Base-by-base conservation (phyloP, 2,797 vertebrate genomes). In the Macropodus opercularis region DNA sequence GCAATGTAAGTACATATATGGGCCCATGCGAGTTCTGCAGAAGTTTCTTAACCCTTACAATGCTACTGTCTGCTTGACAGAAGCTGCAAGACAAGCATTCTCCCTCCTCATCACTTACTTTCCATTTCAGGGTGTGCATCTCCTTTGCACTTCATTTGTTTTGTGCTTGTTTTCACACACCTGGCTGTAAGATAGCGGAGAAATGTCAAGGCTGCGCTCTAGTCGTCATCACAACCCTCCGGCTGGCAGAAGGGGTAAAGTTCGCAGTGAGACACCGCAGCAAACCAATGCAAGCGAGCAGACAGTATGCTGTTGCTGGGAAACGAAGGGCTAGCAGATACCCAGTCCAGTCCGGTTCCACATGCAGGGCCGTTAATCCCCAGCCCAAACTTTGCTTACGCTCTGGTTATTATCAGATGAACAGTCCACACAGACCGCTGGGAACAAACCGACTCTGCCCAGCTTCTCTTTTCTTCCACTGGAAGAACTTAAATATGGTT, bases 301-400 rank as follows among this genome's bases (percentile, higher is more conserved):
- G 41, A 67, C 68, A 59, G 47, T 54, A 63, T 21, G 46, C 55
- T 75, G 85, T 84, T 73, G 55, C 83, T 22, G 22, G 74, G 77
- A 61, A 79, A 80, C 68, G 63, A 65, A 64, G 64, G 73, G 47
- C 79, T 32, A 57, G 49, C 61, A 68, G 67, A 65, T 24, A 63
- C 52, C 49, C 69, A 3, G 74, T 70, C 57, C 46, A 55, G 70
- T 72, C 59, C 35, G 48, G 75, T 85, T 81, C 80, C 79, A 87
- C 63, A 79, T 83, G 63, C 78, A 43, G 54, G 78, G 71, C 49
- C 18, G 55, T 52, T 90, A 91, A 91, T 90, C 87, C 87, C 76
- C 80, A 81, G 76, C 44, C 64, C 77, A 87, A 91, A 91, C 85
- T 87, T 80, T 77, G 71, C 83, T 89, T 73, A 85, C 65, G 77